Evolutionary conservation across 1,140 invertebrate genomes (phyloP), one percentile per base, ranked within the genome.

Genomic region (Euschistus heros): DNA sequence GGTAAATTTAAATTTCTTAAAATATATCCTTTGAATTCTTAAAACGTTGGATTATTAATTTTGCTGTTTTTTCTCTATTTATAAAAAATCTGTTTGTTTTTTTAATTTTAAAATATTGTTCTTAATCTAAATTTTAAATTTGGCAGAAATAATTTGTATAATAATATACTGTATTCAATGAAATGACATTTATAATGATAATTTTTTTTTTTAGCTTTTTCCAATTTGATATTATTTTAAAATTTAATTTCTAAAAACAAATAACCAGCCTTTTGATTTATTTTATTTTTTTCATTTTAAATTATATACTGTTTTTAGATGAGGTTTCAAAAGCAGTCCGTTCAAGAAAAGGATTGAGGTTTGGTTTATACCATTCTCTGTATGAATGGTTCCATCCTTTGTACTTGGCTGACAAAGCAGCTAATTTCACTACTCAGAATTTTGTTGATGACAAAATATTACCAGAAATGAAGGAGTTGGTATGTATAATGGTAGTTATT

Each of bases 361-460:
- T 94, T 75, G 92, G 92, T 0, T 74, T 94, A 0, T 96, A 95
- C 73, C 90, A 95, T 73, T 94, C 91, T 0, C 72, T 94, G 15
- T 94, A 85, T 72, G 93, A 95, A 75, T 95, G 92, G 92, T 96
- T 84, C 71, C 89, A 96, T 78, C 91, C 91, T 0, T 74, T 93
- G 30, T 95, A 91, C 74, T 70, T 88, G 20, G 71, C 80, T 27
- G 93, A 95, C 72, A 87, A 88, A 74, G 69, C 71, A 1, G 82
- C 80, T 47, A 80, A 85, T 54, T 92, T 86, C 69, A 78, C 77
- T 27, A 85, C 85, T 4, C 78, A 82, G 14, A 72, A 79, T 42
- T 95, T 86, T 73, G 84, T 85, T 0, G 75, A 77, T 4, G 74
- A 80, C 2, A 92, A 92, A 76, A 77, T 86, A 14, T 76, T 86